Evolutionary conservation across 92 coral and sea anemone species (phyloP).

Genomic region (Phymanthus crucifer): DNA sequence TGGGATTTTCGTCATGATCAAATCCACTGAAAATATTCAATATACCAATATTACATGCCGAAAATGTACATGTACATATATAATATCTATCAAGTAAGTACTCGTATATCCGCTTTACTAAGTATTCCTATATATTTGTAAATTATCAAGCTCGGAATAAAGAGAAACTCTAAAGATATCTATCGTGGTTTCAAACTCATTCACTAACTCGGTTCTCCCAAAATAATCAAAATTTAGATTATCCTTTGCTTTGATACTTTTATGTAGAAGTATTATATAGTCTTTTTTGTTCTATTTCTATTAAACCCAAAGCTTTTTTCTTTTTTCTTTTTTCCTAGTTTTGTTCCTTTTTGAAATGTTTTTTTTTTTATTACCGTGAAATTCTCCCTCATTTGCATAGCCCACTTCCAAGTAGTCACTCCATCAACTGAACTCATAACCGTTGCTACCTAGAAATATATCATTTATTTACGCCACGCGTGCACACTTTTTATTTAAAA

Average conservation of each 20-base stretch:
- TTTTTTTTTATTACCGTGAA: neutral
- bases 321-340: neutral
- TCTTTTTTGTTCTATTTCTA: neutral
- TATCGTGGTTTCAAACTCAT: neutral
- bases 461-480: neutral
- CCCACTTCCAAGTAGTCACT: neutral
- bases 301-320: neutral
- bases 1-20: conserved; percentile 13
- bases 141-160: neutral
- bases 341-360: neutral
- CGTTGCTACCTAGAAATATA: neutral
- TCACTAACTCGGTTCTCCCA: neutral
- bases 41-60: neutral
- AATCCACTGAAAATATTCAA: neutral
- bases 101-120: neutral
- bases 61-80: neutral
- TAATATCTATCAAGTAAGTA: conserved; percentile 7
- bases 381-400: neutral
- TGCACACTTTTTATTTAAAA: neutral
- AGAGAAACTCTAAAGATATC: neutral
- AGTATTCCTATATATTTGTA: neutral
- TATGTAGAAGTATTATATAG: too few relatives aligned
- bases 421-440: neutral
- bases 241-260: too few relatives aligned
- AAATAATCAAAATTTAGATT: neutral